phyloP scores from a whole-genome alignment of 1,140 invertebrate species.

The Philotrypesis tridentata region DNA sequence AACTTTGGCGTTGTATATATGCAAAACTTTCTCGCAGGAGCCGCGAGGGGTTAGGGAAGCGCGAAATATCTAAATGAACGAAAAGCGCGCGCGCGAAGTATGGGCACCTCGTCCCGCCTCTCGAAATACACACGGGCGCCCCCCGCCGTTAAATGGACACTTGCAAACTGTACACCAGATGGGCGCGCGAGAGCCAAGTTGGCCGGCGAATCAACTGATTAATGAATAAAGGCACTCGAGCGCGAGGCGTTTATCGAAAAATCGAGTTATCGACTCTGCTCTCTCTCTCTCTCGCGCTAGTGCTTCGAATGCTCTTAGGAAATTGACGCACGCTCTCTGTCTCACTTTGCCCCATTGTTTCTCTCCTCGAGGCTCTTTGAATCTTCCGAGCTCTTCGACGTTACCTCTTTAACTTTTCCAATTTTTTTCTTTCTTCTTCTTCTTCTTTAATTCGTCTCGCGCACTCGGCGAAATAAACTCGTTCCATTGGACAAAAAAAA shows the following conservation, averaged over 20 bases:
- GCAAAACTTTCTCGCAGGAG: no score
- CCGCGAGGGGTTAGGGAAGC: no score
- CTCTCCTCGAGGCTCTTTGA: not conserved
- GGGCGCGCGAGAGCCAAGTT: not conserved
- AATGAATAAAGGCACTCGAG: not conserved
- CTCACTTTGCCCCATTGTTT: not conserved
- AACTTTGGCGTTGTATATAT: no score
- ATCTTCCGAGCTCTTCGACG: not conserved
- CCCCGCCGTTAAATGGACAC: no score
- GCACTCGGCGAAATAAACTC: no score
- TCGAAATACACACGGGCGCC: no score
- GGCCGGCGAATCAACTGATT: not conserved
- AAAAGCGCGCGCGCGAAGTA: no score
- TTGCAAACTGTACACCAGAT: not conserved
- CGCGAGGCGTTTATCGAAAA: constrained; percentile 16
- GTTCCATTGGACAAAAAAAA: no score
- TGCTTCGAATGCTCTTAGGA: not conserved
- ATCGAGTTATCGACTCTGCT: constrained; percentile 4
- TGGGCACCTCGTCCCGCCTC: no score
- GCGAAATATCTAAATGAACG: no score
- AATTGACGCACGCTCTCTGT: not conserved
- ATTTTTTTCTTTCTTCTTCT: not conserved
- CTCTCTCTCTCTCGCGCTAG: not conserved
- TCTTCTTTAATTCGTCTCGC: no score
- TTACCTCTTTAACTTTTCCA: not conserved